Conservation (phyloP, 2,113 vertebrate species). For the Chloroceryle aenea region DNA sequence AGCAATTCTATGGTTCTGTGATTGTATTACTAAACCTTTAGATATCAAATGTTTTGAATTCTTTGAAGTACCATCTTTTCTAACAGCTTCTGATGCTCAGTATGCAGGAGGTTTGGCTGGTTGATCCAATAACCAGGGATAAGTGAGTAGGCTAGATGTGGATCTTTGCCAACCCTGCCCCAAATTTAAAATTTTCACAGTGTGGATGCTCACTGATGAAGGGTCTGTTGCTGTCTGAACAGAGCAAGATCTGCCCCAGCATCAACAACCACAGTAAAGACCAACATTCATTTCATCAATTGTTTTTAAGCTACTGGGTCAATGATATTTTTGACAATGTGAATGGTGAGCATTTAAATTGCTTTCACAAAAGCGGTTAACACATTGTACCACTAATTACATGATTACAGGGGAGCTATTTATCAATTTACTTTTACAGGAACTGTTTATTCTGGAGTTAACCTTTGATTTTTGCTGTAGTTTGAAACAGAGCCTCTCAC, state of each 20-base stretch:
- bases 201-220: background rate
- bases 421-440: conserved; percentile 61
- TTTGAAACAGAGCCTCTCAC: conserved; percentile 47
- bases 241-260: background rate
- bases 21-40: background rate
- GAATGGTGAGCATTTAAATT: conserved; percentile 43
- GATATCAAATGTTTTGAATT: background rate
- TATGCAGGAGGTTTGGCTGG: background rate
- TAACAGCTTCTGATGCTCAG: background rate
- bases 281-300: conserved; percentile 8
- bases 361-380: conserved; percentile 60
- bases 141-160: background rate
- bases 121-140: background rate
- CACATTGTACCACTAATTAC: conserved; percentile 60
- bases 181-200: background rate
- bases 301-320: conserved; percentile 47
- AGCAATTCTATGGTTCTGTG: no score
- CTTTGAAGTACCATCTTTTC: background rate
- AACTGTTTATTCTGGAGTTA: conserved; percentile 68
- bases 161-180: background rate
- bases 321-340: conserved; percentile 47
- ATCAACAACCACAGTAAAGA: background rate
- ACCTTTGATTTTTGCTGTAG: conserved; percentile 44
- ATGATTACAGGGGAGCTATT: conserved; percentile 55
- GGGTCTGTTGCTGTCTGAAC: background rate